A percentile compares a stretch with the other conserved stretches of the same genome.
Evolutionary conservation across 2,888 invertebrate species (phyloP).

Genomic region (Harpalus rubripes): DNA sequence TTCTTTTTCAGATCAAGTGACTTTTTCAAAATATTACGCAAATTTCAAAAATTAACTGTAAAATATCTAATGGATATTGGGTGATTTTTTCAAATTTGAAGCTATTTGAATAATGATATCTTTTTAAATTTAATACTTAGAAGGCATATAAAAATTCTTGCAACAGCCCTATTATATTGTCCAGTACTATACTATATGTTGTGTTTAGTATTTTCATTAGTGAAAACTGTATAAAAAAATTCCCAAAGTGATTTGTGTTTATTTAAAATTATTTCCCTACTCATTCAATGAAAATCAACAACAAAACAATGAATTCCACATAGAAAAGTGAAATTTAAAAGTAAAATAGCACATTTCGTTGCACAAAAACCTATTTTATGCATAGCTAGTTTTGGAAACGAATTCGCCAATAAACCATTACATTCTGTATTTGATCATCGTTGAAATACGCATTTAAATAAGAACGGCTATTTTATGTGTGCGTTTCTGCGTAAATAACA

Average conservation of each 20-base stretch:
- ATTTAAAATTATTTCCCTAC: not conserved
- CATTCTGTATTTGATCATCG: too few relatives aligned
- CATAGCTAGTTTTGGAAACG: not conserved
- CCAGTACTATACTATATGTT: too few relatives aligned
- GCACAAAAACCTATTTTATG: not conserved
- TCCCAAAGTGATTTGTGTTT: not conserved
- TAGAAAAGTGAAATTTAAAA: not conserved
- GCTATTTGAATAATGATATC: too few relatives aligned
- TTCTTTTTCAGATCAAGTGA: too few relatives aligned
- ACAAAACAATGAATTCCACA: not conserved
- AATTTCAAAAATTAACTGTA: too few relatives aligned
- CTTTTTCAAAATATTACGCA: too few relatives aligned
- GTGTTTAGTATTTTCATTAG: too few relatives aligned
- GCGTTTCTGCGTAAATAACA: not conserved
- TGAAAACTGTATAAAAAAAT: not conserved
- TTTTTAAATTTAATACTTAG: too few relatives aligned
- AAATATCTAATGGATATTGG: too few relatives aligned
- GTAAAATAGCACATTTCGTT: not conserved
- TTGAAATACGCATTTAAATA: not conserved
- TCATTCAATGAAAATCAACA: not conserved
- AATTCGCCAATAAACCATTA: not conserved
- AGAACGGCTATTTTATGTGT: not conserved
- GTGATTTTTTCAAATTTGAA: too few relatives aligned
- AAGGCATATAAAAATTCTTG: too few relatives aligned
- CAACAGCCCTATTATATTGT: too few relatives aligned